These are phyloP conservation scores for Drosophila littoralis DNA, from an alignment of 1,140 invertebrate genomes.

Conservation along the genomic window DNA sequence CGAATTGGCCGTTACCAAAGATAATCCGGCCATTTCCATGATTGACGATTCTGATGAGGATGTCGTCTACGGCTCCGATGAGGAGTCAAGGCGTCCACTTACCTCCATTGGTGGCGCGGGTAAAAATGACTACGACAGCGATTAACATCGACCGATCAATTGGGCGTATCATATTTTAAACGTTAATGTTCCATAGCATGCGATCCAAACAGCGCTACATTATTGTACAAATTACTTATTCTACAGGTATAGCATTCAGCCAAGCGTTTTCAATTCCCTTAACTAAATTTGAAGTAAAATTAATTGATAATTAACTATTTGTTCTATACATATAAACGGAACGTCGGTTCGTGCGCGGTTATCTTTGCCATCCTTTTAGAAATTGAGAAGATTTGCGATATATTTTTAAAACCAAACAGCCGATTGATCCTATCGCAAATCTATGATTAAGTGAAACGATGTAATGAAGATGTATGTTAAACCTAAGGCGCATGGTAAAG, in stretches of 20 bases:
- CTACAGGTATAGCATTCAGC: constrained; percentile 36
- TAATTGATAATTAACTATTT: constrained; percentile 22
- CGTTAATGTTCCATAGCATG: constrained; percentile 65
- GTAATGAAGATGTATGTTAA: too few relatives aligned
- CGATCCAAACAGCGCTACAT: constrained; percentile 38
- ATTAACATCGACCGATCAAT: constrained; percentile 84
- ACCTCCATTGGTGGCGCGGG: constrained; percentile 84
- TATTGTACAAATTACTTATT: constrained; percentile 62
- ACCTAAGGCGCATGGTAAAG: too few relatives aligned
- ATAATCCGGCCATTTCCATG: constrained; percentile 99
- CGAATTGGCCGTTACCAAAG: constrained; percentile 96
- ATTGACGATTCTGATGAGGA: constrained; percentile 99
- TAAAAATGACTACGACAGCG: constrained; percentile 88
- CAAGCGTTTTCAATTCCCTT: constrained; percentile 36
- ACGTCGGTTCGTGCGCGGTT: too few relatives aligned
- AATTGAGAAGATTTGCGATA: too few relatives aligned
- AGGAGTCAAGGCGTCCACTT: constrained; percentile 91
- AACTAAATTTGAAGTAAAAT: constrained; percentile 30
- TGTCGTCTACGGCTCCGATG: constrained; percentile 97
- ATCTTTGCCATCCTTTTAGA: too few relatives aligned
- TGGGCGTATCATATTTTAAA: constrained; percentile 43
- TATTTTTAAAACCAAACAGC: too few relatives aligned
- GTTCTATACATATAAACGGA: neutral
- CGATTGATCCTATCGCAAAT: too few relatives aligned
- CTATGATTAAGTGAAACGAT: too few relatives aligned